These are phyloP conservation scores for Diploptera punctata DNA, from an alignment of 2,888 invertebrate genomes.

Conservation along the genomic window DNA sequence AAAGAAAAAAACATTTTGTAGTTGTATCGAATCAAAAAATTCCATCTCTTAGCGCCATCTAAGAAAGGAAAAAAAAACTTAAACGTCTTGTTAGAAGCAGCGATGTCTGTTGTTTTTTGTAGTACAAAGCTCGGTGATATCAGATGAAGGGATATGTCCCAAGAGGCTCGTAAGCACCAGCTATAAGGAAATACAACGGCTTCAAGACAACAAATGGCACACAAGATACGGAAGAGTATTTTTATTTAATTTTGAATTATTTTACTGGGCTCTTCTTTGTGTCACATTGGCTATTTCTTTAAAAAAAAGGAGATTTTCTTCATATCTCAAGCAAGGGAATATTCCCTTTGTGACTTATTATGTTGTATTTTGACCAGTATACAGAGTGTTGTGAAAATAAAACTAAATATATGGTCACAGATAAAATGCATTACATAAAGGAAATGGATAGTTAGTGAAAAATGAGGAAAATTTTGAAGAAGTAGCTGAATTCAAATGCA, in stretches of 20 bases:
- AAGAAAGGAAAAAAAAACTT: not conserved
- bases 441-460: no score
- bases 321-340: no score
- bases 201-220: not conserved
- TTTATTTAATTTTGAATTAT: constrained; percentile 38
- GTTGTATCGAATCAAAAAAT: not conserved
- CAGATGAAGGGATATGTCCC: constrained; percentile 16
- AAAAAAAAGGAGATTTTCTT: no score
- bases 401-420: no score
- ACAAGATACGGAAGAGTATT: constrained; percentile 1
- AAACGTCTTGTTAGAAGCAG: constrained; percentile 14
- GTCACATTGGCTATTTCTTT: no score
- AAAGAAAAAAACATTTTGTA: not conserved
- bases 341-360: no score
- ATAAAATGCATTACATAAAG: no score
- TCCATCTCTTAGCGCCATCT: constrained; percentile 9
- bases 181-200: not conserved
- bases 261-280: no score
- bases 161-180: not conserved
- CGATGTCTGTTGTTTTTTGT: constrained; percentile 4
- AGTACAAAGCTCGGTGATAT: constrained; percentile 7
- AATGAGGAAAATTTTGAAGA: no score
- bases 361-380: no score
- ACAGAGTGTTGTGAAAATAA: no score
- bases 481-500: no score